Evolutionary conservation across 2,797 vertebrate genomes (phyloP).

Genomic region (Molossus molossus): DNA sequence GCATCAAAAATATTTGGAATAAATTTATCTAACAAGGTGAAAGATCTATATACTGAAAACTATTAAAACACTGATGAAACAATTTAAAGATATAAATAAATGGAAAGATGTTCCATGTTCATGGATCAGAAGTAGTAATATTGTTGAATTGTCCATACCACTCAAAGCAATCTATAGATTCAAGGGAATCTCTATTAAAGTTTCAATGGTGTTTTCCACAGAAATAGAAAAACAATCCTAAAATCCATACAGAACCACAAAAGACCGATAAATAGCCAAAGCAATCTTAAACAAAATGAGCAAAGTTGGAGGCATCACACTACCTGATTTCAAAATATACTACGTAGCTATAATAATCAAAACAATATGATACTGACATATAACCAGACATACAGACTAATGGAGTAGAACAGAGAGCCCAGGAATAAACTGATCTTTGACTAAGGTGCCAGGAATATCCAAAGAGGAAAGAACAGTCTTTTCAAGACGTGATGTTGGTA

Average conservation of each 20-base stretch:
- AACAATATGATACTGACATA: background rate
- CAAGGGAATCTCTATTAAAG: background rate
- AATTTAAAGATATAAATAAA: too few species aligned
- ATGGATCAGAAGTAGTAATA: too few species aligned
- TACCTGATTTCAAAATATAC: background rate
- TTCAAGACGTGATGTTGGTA: background rate
- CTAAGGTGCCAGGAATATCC: background rate
- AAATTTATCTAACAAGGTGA: too few species aligned
- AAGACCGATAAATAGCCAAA: background rate
- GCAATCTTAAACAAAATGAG: constrained; percentile 26
- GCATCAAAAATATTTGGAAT: too few species aligned
- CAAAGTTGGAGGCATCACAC: background rate
- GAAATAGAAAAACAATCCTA: constrained; percentile 16
- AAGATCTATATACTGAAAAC: too few species aligned
- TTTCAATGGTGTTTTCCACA: background rate
- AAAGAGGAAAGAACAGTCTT: background rate
- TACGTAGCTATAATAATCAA: background rate
- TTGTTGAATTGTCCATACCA: too few species aligned
- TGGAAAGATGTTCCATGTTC: too few species aligned
- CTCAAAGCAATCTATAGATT: background rate
- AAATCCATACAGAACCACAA: constrained; percentile 1
- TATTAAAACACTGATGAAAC: too few species aligned
- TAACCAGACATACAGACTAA: background rate
- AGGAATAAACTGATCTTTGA: constrained; percentile 53
- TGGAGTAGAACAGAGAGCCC: background rate